These are phyloP conservation scores for Chrysogorgia sp. DNA, from an alignment of 92 coral and sea anemone species.

Conservation along the genomic window DNA sequence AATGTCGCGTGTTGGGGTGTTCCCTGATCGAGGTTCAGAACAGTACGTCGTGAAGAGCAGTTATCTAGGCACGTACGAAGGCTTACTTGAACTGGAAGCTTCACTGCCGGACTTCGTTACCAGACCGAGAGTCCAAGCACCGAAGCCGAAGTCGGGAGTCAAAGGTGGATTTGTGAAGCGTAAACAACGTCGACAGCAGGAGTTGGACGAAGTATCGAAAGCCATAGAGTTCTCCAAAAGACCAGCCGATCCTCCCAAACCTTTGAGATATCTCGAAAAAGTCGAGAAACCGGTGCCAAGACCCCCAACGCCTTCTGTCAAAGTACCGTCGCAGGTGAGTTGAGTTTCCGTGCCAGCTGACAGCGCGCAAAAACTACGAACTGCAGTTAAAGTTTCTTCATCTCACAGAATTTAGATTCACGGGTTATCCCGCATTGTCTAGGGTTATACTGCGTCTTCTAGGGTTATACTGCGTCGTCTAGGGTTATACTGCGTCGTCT, in stretches of 20 bases:
- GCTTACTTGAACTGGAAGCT: constrained; percentile 88
- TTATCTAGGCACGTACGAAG: constrained; percentile 89
- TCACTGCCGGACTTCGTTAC: constrained; percentile 98
- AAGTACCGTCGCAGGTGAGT: constrained; percentile 92
- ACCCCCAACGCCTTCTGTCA: constrained; percentile 98
- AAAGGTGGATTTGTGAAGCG: constrained; percentile 93
- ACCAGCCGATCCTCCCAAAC: constrained; percentile 79
- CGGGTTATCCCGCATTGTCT: too few relatives aligned
- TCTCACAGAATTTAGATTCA: too few relatives aligned
- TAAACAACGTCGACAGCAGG: constrained; percentile 88
- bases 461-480: too few relatives aligned
- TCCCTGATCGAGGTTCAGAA: constrained; percentile 97
- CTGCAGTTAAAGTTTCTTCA: too few relatives aligned
- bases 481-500: too few relatives aligned
- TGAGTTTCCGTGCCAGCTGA: too few relatives aligned
- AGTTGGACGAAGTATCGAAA: constrained; percentile 91
- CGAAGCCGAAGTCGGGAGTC: constrained; percentile 87
- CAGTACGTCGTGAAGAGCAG: constrained; percentile 88
- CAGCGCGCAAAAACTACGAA: too few relatives aligned
- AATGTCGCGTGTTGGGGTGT: constrained; percentile 95
- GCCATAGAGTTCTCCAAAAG: constrained; percentile 78
- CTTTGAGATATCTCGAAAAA: constrained; percentile 83
- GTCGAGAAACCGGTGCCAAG: constrained; percentile 98
- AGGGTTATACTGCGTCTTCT: too few relatives aligned
- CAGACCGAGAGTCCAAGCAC: constrained; percentile 94